phyloP scores from a whole-genome alignment of 2,888 invertebrate genomes.

The Trissolcus brochymenae region DNA sequence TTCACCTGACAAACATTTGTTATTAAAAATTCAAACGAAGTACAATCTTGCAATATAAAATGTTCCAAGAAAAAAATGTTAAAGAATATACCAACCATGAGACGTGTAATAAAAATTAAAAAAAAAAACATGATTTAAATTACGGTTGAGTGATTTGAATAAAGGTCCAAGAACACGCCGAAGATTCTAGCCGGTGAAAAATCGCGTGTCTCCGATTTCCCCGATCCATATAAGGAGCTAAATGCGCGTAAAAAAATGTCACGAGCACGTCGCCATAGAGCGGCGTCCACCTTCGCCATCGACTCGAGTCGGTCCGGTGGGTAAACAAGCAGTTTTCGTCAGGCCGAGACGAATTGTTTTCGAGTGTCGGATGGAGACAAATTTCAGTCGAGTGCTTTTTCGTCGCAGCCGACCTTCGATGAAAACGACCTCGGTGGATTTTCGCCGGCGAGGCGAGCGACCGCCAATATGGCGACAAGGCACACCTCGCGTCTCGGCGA shows the following conservation, averaged over 20 bases:
- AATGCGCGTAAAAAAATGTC: conserved; percentile 57
- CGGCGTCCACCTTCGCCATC: conserved; percentile 9
- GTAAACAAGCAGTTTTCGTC: no score
- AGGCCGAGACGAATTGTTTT: neutral
- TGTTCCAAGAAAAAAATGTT: no score
- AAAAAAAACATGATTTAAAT: no score
- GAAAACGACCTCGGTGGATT: conserved; percentile 47
- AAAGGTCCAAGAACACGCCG: neutral
- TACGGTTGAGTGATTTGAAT: neutral
- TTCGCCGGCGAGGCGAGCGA: conserved; percentile 66
- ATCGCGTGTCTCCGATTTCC: conserved; percentile 61
- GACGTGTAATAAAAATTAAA: no score
- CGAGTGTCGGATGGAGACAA: neutral
- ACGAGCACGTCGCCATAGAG: conserved; percentile 29
- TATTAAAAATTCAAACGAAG: no score
- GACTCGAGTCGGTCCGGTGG: neutral
- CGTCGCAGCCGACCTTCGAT: neutral
- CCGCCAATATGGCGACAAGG: conserved; percentile 69
- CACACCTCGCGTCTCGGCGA: conserved; percentile 67
- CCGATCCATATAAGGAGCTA: conserved; percentile 62
- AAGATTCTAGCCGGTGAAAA: conserved; percentile 15
- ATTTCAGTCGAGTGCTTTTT: neutral
- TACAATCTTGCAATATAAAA: no score
- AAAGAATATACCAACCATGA: no score
- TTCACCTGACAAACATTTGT: no score